Evolutionary conservation across 23 tunicate genomes (phyloP).

Genomic region (Ciona savignyi): DNA sequence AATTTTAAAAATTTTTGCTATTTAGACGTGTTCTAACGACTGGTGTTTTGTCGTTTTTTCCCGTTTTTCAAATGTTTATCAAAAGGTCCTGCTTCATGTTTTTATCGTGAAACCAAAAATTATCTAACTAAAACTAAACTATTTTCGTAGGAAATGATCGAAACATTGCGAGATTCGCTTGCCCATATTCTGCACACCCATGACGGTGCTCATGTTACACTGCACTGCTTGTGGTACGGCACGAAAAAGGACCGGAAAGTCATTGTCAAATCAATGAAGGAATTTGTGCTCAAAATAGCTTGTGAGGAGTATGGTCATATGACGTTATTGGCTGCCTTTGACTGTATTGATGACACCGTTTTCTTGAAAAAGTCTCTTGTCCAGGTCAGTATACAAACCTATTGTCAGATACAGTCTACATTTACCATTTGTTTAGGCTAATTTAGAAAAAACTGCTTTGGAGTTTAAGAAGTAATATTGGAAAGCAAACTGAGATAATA

Average conservation of each 20-base stretch:
- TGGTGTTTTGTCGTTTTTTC: too few relatives aligned
- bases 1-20: too few relatives aligned
- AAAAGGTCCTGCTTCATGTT: too few relatives aligned
- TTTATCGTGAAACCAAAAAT: too few relatives aligned
- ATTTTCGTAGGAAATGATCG: slow-evolving; percentile 75
- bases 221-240: slow-evolving; percentile 96
- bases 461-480: not conserved
- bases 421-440: too few relatives aligned
- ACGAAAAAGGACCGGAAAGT: slow-evolving; percentile 93
- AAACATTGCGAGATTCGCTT: slow-evolving; percentile 77
- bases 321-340: slow-evolving; percentile 67
- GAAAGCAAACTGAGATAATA: too few relatives aligned
- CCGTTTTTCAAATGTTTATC: too few relatives aligned
- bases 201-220: slow-evolving; percentile 87
- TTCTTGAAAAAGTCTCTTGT: slow-evolving; percentile 60
- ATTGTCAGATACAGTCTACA: slow-evolving; percentile 5
- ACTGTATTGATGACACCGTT: slow-evolving; percentile 95
- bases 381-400: slow-evolving; percentile 22
- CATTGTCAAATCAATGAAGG: slow-evolving; percentile 94
- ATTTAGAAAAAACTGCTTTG: too few relatives aligned
- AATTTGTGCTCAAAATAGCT: slow-evolving; percentile 62
- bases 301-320: slow-evolving; percentile 87
- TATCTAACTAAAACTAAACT: too few relatives aligned
- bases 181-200: slow-evolving; percentile 96
- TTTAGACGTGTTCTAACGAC: too few relatives aligned